These are phyloP conservation scores for Propithecus deckenii DNA, from an alignment of 2,797 vertebrate genomes.

Conservation along the genomic window DNA sequence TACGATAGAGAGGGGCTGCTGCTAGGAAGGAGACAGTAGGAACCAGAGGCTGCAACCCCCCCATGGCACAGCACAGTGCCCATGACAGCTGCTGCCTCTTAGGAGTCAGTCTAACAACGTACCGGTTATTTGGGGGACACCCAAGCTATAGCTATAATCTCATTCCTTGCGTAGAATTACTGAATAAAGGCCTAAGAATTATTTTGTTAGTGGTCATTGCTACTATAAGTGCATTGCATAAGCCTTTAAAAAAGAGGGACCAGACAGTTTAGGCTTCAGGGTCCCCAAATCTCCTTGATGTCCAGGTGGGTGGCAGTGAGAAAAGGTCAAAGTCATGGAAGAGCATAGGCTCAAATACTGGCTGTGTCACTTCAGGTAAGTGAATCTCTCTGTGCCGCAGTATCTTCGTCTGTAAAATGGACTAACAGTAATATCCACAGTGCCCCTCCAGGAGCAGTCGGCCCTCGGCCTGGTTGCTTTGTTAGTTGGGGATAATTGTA, in stretches of 20 bases:
- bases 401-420: background rate
- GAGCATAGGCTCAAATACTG: background rate
- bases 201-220: background rate
- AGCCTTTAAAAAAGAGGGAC: background rate
- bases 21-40: background rate
- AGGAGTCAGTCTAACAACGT: background rate
- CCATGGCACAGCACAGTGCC: accelerated
- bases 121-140: background rate
- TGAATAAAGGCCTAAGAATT: background rate
- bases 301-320: background rate
- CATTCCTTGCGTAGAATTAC: background rate
- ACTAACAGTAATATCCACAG: background rate
- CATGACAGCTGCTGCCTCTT: background rate
- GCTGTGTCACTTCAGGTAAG: background rate
- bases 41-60: background rate
- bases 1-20: background rate
- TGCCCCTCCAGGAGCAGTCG: background rate
- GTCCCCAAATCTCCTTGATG: background rate
- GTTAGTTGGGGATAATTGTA: background rate
- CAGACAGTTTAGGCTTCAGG: background rate
- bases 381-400: background rate
- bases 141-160: background rate
- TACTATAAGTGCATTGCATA: background rate
- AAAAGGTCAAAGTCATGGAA: background rate
- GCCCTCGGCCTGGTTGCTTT: background rate